Percentiles rank a stretch among this genome's conserved stretches.
Evolutionary conservation across 1,140 invertebrate genomes (phyloP).

Genomic region (Ganaspis sp.): DNA sequence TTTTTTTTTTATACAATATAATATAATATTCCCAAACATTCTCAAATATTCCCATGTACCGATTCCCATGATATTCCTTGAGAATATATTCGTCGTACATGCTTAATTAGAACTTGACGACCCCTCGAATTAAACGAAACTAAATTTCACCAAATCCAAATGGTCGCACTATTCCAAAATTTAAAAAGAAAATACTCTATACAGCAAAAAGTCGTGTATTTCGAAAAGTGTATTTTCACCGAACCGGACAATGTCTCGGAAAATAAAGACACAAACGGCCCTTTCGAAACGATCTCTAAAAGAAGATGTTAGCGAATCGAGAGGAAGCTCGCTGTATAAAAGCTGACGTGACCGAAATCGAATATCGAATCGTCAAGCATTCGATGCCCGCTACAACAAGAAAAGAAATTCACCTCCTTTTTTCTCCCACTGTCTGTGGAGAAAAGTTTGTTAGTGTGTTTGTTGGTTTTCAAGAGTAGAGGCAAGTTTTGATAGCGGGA

Average conservation of each 20-base stretch:
- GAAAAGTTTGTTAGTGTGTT: constrained; percentile 23
- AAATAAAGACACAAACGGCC: constrained; percentile 47
- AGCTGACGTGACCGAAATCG: constrained; percentile 62
- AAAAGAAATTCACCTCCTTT: constrained; percentile 21
- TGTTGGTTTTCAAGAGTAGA: constrained; percentile 31
- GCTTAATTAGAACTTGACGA: too few relatives aligned
- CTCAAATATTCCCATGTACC: too few relatives aligned
- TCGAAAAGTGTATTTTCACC: neutral
- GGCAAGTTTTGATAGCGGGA: constrained; percentile 65
- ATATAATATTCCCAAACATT: too few relatives aligned
- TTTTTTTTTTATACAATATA: too few relatives aligned
- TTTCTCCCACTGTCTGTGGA: neutral
- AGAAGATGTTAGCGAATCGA: constrained; percentile 48
- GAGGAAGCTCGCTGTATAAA: constrained; percentile 20
- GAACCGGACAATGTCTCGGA: constrained; percentile 40
- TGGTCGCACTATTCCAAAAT: too few relatives aligned
- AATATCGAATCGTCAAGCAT: constrained; percentile 45
- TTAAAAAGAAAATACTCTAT: too few relatives aligned
- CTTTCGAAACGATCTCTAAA: constrained; percentile 43
- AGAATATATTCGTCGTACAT: too few relatives aligned
- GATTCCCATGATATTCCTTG: too few relatives aligned
- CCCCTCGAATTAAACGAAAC: too few relatives aligned
- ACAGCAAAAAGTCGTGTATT: too few relatives aligned
- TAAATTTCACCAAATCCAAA: too few relatives aligned
- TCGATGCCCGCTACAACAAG: constrained; percentile 27